Evolutionary conservation across 2,888 invertebrate species (phyloP).

Genomic region (Ornithoptera priamus): DNA sequence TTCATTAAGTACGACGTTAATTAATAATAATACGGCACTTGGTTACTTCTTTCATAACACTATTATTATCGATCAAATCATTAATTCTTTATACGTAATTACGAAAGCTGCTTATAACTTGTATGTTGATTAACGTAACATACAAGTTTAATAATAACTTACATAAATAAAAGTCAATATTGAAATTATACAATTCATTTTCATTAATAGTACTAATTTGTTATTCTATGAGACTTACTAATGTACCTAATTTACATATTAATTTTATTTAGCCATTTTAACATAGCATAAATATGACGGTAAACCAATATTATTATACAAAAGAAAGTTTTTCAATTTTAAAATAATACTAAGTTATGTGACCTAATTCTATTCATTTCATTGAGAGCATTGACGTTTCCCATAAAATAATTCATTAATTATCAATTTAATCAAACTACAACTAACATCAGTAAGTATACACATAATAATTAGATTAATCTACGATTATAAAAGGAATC

Average conservation of each 20-base stretch:
- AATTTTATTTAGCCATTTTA: background rate
- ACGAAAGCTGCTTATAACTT: background rate
- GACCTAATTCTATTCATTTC: no score
- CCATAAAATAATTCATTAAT: no score
- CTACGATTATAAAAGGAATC: no score
- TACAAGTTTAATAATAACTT: constrained; percentile 5
- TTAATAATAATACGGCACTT: background rate
- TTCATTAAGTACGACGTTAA: background rate
- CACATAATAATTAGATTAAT: no score
- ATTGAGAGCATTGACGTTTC: no score
- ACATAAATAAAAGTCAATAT: constrained; percentile 3
- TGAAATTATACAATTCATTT: background rate
- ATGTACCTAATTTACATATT: background rate
- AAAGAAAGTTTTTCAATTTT: no score
- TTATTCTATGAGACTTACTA: background rate
- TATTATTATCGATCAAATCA: constrained; percentile 7
- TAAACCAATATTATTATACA: no score
- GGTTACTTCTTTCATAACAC: background rate
- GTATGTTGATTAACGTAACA: background rate
- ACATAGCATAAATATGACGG: background rate
- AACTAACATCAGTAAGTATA: no score
- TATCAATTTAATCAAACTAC: no score
- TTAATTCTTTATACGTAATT: constrained; percentile 10
- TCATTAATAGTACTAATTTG: background rate
- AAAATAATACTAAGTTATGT: no score